Evolutionary conservation across 1,140 invertebrate genomes (phyloP).

Genomic region (Steinernema khuongi): DNA sequence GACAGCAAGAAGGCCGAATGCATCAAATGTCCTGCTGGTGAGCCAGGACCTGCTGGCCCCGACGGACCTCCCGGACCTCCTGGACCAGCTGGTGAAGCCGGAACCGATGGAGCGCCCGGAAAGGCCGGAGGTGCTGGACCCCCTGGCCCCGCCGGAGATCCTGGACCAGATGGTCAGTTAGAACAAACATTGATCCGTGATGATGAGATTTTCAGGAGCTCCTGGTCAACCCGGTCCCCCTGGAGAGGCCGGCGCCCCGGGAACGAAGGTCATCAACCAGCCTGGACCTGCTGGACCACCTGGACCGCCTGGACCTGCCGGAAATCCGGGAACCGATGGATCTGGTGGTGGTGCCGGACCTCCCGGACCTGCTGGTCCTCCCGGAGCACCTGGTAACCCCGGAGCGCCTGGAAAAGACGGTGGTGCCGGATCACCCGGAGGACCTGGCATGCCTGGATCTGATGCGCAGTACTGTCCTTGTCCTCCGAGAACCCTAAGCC

Average conservation of each 20-base stretch:
- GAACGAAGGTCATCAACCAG: not conserved
- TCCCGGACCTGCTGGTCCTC: slow-evolving; percentile 4
- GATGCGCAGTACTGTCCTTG: not conserved
- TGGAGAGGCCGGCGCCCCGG: not conserved
- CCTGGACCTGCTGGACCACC: slow-evolving; percentile 16
- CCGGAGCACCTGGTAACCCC: not conserved
- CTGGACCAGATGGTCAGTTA: not conserved
- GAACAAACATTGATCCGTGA: not conserved
- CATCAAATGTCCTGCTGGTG: not conserved
- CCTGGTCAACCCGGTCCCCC: not conserved
- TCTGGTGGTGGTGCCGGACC: slow-evolving; percentile 2
- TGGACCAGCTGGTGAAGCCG: not conserved
- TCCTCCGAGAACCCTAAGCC: not conserved
- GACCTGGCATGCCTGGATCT: slow-evolving; percentile 1
- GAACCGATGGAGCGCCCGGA: not conserved
- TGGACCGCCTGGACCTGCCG: slow-evolving; percentile 10
- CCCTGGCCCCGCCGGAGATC: not conserved
- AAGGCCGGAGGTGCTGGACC: not conserved
- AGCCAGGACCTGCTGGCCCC: not conserved
- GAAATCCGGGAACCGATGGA: not conserved
- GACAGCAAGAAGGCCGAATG: not conserved
- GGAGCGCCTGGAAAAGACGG: slow-evolving; percentile 11
- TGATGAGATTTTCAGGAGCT: not conserved
- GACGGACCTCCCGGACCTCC: not conserved
- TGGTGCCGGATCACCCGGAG: not conserved